Evolutionary conservation across 92 coral and sea anemone genomes (phyloP).

Genomic region (Pocillopora meandrina): DNA sequence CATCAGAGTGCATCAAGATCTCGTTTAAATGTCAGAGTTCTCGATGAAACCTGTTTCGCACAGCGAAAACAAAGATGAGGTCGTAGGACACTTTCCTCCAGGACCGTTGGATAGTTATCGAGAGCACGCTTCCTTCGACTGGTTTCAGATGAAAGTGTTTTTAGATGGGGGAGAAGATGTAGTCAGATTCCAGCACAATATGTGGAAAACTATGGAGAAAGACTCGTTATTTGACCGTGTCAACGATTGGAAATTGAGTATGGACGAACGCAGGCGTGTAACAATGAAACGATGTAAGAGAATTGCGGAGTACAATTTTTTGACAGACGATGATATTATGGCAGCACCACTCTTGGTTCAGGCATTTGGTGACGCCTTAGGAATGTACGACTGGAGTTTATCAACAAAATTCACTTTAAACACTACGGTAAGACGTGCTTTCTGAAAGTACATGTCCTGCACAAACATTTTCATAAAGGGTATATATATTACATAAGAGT

Average conservation of each 20-base stretch:
- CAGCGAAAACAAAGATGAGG: neutral
- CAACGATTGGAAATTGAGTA: slow-evolving; percentile 59
- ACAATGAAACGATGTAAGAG: slow-evolving; percentile 73
- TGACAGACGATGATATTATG: slow-evolving; percentile 76
- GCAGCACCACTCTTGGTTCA: slow-evolving; percentile 69
- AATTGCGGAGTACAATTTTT: slow-evolving; percentile 78
- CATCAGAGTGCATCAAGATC: neutral
- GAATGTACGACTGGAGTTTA: slow-evolving; percentile 83
- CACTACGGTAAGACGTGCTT: slow-evolving; percentile 55
- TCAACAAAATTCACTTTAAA: slow-evolving; percentile 67
- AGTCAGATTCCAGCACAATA: slow-evolving; percentile 63
- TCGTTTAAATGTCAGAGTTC: slow-evolving; percentile 16
- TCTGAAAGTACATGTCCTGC: no score
- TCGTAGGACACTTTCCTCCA: slow-evolving; percentile 46
- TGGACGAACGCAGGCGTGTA: slow-evolving; percentile 77
- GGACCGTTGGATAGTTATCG: slow-evolving; percentile 91
- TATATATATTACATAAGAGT: no score
- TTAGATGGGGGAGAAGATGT: slow-evolving; percentile 87
- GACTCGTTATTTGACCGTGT: slow-evolving; percentile 79
- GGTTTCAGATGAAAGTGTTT: slow-evolving; percentile 84
- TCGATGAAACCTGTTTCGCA: neutral
- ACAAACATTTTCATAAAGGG: no score
- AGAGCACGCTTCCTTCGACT: slow-evolving; percentile 77
- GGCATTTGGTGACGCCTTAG: slow-evolving; percentile 63
- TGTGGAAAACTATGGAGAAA: slow-evolving; percentile 83